Base-by-base conservation (phyloP, 2,888 invertebrate genomes). In the Thymelicus acteon region DNA sequence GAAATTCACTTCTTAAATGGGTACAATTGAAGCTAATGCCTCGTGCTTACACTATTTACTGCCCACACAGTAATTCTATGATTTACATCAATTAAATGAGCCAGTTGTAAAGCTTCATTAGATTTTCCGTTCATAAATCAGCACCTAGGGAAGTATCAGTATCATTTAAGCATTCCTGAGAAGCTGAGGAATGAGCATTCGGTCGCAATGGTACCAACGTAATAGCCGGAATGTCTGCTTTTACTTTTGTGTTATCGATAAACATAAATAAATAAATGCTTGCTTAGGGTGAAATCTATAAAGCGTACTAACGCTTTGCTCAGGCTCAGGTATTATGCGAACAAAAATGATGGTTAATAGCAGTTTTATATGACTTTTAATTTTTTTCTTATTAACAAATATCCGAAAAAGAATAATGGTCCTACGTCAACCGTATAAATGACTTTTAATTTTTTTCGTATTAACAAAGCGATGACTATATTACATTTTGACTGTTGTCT, bases 91-190 rank as follows among this genome's bases (percentile, higher is more conserved):
- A 52, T 52, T 52, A 52, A 15, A 52, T 8, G 19, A 15, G 15
- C 49, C 15, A 52, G 15, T 15, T 52, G 49, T 52, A 52, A 19
- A 52, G 49, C 49, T 52, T 52, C 49, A 52, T 52, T 52, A 52
- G 49, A n/a, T 52, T 19, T 19, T 8, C 49, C 15, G 15, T 52
- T 19, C 49, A 3, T 52, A 52, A 52, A 52, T 52, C 49, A 52
- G 49, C 49, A 19, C 49, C 49, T 52, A 19, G 49, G 15, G 15
- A 15, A 8, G 7, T 6, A 19, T 19, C 15, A 52, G 49, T 52
- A 31, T 48, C 48, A 62, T 62, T 44, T 48, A 62, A 48, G 61
- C 61, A 48, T 62, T 48, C 61, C 31, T 48, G 61, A 13, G 47
- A 15, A 61, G n/a, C 31, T 48, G 61, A 13, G 47, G 39, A 61